Evolutionary conservation across 2,113 vertebrate species (phyloP), one percentile per base, ranked within the genome.

Genomic region (Cygnus atratus): DNA sequence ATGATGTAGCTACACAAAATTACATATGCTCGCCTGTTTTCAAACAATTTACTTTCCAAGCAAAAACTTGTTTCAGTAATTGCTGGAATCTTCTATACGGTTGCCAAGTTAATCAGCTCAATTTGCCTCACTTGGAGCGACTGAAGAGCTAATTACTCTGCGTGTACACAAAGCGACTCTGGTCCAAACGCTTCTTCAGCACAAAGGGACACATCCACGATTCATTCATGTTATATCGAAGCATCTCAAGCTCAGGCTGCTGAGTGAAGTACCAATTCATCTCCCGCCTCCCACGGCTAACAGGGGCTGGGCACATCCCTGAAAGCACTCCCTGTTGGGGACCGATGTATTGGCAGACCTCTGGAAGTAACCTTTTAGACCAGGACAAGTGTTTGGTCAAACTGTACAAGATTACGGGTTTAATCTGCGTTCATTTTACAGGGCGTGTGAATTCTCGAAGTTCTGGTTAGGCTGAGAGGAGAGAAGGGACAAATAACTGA

Each of bases 31-130:
- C 55, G 33, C n/a, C n/a, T 77, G 41, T 84, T 92, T 78, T 74
- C 68, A 93, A 93, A 41, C 72, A 83, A 54, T 59, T 61, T 67
- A 37, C 63, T 92, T 96, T 88, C 58, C 55, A 87, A 92, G 33
- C 3, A 67, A 74, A 87, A 44, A 77, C 37, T 46, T 57, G 58
- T 68, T 84, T 73, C 68, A 50, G 1, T 72, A 94, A 72, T 71
- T 92, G 77, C 39, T 41, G 71, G 78, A 66, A 22, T 75, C n/a
- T 55, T 88, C 37, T 61, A 35, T 19, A 67, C 13, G 72, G 46
- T 28, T 91, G 94, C 66, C 89, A 95, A 95, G 70, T 58, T 92
- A 89, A 95, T 93, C 66, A 87, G 87, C 78, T 89, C 80, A 33
- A 54, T 95, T 92, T 93, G 68, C 54, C 67, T 18, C 54, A 21